phyloP scores from a whole-genome alignment of 2,113 vertebrate species.

The Pipra filicauda region DNA sequence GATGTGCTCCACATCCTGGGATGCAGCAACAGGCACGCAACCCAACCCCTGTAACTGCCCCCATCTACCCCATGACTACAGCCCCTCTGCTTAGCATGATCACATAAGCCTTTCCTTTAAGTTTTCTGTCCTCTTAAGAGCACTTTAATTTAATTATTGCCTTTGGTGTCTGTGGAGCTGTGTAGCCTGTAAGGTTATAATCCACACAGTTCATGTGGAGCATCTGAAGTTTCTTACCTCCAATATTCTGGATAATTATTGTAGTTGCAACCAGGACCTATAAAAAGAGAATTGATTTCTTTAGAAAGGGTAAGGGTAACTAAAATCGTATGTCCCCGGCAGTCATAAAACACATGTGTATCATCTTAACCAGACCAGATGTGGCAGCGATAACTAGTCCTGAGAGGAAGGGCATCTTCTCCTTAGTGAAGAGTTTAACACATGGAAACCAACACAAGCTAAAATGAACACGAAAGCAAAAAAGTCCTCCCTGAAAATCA shows the following conservation, averaged over 20 bases:
- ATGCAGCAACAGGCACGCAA: not conserved
- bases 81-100: not conserved
- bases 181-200: not conserved
- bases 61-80: not conserved
- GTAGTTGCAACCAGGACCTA: slow-evolving; percentile 87
- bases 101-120: not conserved
- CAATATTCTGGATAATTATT: slow-evolving; percentile 93
- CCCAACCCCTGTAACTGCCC: rapidly evolving
- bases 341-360: not conserved
- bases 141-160: not conserved
- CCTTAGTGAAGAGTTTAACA: not conserved
- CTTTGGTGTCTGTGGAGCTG: not conserved
- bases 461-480: not conserved
- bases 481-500: not conserved
- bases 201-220: not conserved
- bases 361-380: slow-evolving; percentile 20
- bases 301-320: slow-evolving; percentile 45
- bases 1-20: not conserved
- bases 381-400: not conserved
- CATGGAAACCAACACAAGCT: not conserved
- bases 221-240: slow-evolving; percentile 81
- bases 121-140: not conserved
- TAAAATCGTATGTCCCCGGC: not conserved
- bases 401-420: not conserved
- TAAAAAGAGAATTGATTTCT: slow-evolving; percentile 49